These are phyloP conservation scores for Harpegnathos saltator DNA, from an alignment of 1,140 invertebrate species.

Conservation along the genomic window DNA sequence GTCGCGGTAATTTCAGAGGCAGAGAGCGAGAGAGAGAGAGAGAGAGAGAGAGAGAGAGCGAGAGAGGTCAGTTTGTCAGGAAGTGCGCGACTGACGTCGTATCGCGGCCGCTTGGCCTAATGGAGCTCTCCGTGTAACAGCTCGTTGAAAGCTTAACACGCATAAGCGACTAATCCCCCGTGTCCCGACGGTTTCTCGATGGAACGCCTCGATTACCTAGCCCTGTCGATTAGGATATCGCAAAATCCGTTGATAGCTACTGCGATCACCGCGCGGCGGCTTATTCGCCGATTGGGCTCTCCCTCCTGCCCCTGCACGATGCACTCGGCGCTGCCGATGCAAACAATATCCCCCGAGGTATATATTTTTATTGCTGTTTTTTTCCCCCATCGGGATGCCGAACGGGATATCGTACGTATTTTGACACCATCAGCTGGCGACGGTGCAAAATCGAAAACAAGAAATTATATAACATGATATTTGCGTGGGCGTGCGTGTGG, in stretches of 20 bases:
- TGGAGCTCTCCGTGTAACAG: constrained; percentile 53
- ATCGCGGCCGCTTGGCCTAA: constrained; percentile 56
- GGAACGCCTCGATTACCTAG: constrained; percentile 64
- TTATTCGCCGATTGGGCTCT: constrained; percentile 45
- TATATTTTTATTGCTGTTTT: constrained; percentile 41
- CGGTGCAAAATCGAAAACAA: constrained; percentile 25
- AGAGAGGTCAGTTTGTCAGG: constrained; percentile 44
- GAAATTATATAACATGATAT: not conserved
- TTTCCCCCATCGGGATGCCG: not conserved
- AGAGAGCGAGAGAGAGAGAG: not conserved
- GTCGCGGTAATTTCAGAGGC: constrained; percentile 14
- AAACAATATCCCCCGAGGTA: constrained; percentile 47
- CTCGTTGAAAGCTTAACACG: constrained; percentile 69
- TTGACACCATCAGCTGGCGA: constrained; percentile 30
- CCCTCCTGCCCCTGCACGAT: not conserved
- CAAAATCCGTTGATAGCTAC: constrained; percentile 66
- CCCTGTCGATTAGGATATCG: constrained; percentile 65
- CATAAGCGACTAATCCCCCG: constrained; percentile 68
- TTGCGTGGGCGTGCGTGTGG: not conserved
- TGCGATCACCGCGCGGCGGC: constrained; percentile 48
- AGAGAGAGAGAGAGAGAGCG: not conserved
- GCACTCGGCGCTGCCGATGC: constrained; percentile 39
- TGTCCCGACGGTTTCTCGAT: constrained; percentile 65
- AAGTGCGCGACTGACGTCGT: constrained; percentile 43
- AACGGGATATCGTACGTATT: constrained; percentile 38